These are phyloP conservation scores for Antigone vipio DNA, from an alignment of 2,113 vertebrate genomes.

Conservation along the genomic window DNA sequence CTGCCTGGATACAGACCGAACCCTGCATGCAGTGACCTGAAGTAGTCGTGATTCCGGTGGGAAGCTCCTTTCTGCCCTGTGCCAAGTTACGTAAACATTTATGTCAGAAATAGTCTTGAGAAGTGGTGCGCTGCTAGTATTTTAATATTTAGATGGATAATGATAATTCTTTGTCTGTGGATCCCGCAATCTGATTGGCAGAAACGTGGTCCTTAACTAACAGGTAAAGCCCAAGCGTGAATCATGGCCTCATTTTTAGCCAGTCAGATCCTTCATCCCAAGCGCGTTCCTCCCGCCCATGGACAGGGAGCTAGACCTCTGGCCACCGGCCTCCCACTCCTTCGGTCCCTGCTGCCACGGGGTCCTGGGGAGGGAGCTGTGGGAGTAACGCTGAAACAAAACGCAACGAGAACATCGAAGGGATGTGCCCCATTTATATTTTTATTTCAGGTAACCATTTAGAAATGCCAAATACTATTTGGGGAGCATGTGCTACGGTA, in stretches of 20 bases:
- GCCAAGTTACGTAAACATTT: background rate
- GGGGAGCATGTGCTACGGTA: background rate
- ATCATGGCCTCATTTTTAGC: constrained; percentile 6
- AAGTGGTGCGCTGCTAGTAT: background rate
- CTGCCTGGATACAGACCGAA: background rate
- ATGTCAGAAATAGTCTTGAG: background rate
- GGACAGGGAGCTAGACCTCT: background rate
- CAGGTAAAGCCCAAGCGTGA: background rate
- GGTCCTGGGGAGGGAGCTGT: background rate
- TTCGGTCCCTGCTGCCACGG: accelerated
- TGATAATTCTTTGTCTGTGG: background rate
- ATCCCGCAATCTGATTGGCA: constrained; percentile 1
- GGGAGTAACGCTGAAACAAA: background rate
- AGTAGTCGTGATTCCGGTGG: background rate
- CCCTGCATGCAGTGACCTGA: background rate
- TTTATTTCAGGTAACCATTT: background rate
- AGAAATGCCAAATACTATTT: background rate
- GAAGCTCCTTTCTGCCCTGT: background rate
- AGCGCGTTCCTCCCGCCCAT: background rate
- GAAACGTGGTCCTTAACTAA: background rate
- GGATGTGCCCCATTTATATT: background rate
- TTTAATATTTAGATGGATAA: background rate
- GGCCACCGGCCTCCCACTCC: background rate
- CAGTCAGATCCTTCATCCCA: background rate
- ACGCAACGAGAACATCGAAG: accelerated